Conservation (phyloP, 2,888 invertebrate species). For the Eulithis prunata region DNA sequence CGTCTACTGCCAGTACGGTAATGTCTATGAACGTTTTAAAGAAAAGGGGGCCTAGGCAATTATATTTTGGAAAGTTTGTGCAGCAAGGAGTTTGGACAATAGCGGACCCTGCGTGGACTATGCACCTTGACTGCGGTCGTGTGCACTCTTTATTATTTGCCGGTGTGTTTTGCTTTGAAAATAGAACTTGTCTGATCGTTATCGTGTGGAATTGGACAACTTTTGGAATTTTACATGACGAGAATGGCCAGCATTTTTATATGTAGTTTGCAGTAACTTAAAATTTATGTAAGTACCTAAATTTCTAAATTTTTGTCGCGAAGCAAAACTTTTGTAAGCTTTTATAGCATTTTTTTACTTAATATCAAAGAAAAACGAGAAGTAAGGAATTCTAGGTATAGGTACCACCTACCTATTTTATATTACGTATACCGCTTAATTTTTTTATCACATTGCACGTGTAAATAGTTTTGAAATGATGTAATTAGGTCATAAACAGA, state of each 20-base stretch:
- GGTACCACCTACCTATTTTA: too few species aligned
- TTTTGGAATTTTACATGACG: constrained; percentile 28
- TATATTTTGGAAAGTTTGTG: constrained; percentile 72
- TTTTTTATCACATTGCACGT: too few species aligned
- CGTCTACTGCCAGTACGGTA: constrained; percentile 45
- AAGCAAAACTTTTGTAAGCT: too few species aligned
- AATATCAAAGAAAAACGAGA: too few species aligned
- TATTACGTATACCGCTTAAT: too few species aligned
- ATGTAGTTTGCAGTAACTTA: not conserved
- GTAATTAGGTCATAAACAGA: constrained; percentile 9
- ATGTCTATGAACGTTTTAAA: constrained; percentile 45
- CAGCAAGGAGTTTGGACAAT: constrained; percentile 68
- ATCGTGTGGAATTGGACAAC: constrained; percentile 51
- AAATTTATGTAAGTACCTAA: too few species aligned
- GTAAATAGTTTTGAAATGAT: too few species aligned
- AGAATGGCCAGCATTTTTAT: not conserved
- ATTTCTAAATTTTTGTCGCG: too few species aligned
- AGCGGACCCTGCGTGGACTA: constrained; percentile 41
- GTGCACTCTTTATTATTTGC: constrained; percentile 64
- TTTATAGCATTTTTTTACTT: too few species aligned
- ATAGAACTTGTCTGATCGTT: constrained; percentile 57
- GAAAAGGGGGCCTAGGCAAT: constrained; percentile 77
- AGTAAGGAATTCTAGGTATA: too few species aligned
- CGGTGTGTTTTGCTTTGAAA: constrained; percentile 66
- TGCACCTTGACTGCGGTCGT: constrained; percentile 72